phyloP scores from a whole-genome alignment of 2,797 vertebrate genomes.

The Eulemur coronatus region DNA sequence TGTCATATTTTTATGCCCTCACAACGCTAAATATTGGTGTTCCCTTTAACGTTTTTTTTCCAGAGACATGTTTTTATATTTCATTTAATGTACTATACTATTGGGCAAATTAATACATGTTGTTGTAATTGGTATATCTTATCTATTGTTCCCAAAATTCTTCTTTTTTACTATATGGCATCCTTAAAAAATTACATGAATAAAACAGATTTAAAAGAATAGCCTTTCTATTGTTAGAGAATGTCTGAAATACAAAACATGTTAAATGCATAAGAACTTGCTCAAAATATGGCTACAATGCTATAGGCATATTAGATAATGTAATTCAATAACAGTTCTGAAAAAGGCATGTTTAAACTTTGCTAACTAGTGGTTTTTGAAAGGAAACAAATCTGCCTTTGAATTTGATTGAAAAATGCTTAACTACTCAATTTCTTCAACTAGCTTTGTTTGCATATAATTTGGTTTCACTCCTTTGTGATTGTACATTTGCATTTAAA shows the following conservation, averaged over 20 bases:
- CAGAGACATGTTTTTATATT: neutral
- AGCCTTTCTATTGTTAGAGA: neutral
- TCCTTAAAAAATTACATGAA: neutral
- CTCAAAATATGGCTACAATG: neutral
- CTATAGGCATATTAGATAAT: neutral
- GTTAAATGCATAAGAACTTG: neutral
- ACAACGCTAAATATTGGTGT: neutral
- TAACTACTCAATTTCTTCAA: constrained; percentile 59
- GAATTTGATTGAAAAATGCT: constrained; percentile 65
- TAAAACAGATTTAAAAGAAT: neutral
- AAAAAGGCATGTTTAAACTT: constrained; percentile 54
- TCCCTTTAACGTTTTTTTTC: neutral
- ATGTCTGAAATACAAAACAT: neutral
- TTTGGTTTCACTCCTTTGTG: constrained; percentile 52
- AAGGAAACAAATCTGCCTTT: constrained; percentile 53
- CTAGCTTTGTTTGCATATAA: constrained; percentile 62
- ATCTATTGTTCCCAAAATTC: neutral
- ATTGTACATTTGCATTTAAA: constrained; percentile 77
- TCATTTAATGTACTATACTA: neutral
- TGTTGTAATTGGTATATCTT: neutral
- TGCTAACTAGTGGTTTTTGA: constrained; percentile 42
- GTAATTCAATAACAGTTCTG: constrained; percentile 50
- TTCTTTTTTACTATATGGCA: neutral
- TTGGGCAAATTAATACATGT: neutral
- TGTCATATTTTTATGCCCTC: neutral